These are phyloP conservation scores for Aramus guarauna DNA, from an alignment of 2,113 vertebrate species.

Conservation along the genomic window DNA sequence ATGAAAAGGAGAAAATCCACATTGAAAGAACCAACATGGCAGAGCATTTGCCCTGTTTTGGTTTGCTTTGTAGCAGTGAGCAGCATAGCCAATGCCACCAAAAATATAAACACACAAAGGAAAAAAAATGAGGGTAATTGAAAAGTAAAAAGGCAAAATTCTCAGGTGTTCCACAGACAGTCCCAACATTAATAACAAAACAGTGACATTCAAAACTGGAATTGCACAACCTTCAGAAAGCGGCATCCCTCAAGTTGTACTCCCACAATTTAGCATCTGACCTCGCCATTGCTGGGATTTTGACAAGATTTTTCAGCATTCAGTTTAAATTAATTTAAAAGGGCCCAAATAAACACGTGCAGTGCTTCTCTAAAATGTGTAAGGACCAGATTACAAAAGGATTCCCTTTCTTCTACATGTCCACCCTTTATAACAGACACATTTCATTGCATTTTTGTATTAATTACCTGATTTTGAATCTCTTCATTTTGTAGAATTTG, in stretches of 20 bases:
- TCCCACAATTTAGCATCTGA: not conserved
- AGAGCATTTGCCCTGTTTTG: not conserved
- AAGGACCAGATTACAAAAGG: not conserved
- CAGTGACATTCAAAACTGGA: not conserved
- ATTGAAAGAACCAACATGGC: fast-evolving
- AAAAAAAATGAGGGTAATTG: fast-evolving
- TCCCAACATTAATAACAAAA: not conserved
- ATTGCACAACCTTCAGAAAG: not conserved
- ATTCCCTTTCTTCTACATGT: fast-evolving
- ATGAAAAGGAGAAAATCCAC: not conserved
- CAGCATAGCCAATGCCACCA: not conserved
- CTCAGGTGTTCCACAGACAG: fast-evolving
- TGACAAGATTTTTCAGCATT: not conserved
- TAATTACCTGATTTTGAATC: not conserved
- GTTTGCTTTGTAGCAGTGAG: not conserved
- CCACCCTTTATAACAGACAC: not conserved
- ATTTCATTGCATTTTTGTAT: not conserved
- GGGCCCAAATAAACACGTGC: not conserved
- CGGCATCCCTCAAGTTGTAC: not conserved
- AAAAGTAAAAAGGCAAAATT: not conserved
- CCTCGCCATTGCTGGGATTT: not conserved
- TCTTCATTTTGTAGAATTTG: not conserved
- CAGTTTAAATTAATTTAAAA: not conserved
- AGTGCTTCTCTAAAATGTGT: not conserved
- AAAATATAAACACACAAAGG: not conserved